Evolutionary conservation across 1,140 invertebrate genomes (phyloP).

Genomic region (Sarcophaga bullata): DNA sequence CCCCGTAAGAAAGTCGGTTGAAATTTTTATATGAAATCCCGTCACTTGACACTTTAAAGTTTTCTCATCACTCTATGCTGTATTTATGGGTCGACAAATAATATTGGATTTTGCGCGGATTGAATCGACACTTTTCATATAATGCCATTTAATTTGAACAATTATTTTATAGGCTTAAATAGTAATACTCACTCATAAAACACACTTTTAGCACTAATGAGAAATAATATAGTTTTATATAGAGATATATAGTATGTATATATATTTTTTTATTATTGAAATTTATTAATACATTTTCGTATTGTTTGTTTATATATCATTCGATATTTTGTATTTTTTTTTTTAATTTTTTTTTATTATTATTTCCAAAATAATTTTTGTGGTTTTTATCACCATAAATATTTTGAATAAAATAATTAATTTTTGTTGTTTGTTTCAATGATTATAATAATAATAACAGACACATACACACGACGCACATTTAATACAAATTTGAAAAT

Average conservation of each 20-base stretch:
- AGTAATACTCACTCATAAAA: constrained; percentile 1
- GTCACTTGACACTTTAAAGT: no score
- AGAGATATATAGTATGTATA: background rate
- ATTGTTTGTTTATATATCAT: background rate
- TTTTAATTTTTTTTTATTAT: no score
- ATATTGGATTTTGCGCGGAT: no score
- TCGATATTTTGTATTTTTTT: background rate
- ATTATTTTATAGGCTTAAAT: background rate
- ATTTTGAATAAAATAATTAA: constrained; percentile 22
- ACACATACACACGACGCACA: constrained; percentile 31
- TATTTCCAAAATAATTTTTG: background rate
- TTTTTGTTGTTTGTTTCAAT: background rate
- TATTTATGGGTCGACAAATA: no score
- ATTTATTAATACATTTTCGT: constrained; percentile 20
- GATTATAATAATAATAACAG: constrained; percentile 16
- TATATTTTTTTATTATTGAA: background rate
- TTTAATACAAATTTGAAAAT: constrained; percentile 15
- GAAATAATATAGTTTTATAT: background rate
- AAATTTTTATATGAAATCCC: no score
- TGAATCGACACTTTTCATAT: no score
- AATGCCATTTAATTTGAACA: no score
- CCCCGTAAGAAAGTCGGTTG: no score
- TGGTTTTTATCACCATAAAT: constrained; percentile 1
- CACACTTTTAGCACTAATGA: background rate
- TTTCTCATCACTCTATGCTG: no score